These are phyloP conservation scores for Bemisia tabaci DNA, from an alignment of 1,140 invertebrate genomes.

Conservation along the genomic window DNA sequence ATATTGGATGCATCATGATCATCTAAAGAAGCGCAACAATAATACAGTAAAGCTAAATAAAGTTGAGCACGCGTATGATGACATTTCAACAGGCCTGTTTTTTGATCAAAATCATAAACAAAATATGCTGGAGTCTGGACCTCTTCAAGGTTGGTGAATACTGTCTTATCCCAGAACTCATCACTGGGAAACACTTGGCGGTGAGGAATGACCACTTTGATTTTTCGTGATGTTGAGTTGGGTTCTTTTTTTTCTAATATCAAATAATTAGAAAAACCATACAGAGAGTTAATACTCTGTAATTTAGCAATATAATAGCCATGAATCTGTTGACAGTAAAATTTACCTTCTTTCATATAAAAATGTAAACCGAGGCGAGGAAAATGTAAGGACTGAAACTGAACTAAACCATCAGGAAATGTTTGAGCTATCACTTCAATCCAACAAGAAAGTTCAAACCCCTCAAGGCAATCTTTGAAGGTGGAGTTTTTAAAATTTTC, in stretches of 20 bases:
- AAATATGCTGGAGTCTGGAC: background rate
- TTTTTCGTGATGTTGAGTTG: background rate
- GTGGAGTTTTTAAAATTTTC: background rate
- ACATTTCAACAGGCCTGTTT: background rate
- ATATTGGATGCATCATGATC: background rate
- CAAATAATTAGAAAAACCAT: background rate
- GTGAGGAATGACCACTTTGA: background rate
- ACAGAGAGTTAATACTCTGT: background rate
- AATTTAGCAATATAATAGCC: background rate
- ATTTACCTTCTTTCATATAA: background rate
- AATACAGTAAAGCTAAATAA: background rate
- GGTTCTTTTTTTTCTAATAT: background rate
- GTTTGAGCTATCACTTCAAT: background rate
- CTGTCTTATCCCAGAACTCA: background rate
- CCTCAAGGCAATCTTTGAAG: background rate
- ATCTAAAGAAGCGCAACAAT: background rate
- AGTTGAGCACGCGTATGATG: background rate
- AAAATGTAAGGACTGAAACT: background rate
- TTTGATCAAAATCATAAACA: background rate
- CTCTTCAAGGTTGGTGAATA: background rate
- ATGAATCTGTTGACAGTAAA: background rate
- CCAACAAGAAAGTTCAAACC: background rate
- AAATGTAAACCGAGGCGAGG: background rate
- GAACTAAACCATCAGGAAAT: background rate
- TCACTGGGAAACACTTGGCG: background rate